Conservation (phyloP, 2,888 invertebrate genomes). For the Osedax frankpressi region DNA sequence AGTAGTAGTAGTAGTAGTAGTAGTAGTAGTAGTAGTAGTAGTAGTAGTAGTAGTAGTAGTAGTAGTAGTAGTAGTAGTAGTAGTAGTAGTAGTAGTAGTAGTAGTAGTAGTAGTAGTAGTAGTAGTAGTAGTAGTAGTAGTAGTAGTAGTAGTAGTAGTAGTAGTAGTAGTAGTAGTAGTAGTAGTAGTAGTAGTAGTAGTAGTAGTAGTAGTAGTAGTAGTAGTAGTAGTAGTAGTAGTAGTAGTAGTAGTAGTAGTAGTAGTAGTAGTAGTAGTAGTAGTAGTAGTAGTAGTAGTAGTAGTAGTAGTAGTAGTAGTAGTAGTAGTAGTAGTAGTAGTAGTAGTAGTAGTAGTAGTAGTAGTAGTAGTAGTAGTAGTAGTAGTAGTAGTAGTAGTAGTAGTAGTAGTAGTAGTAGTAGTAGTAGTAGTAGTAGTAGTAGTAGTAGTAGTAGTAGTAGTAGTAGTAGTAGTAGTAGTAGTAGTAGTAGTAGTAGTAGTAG, state of each 20-base stretch:
- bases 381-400: background rate
- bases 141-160: conserved; percentile 14
- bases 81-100: conserved; percentile 16
- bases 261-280: conserved; percentile 17
- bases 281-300: conserved; percentile 7
- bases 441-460: background rate
- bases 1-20: conserved; percentile 7
- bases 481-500: background rate
- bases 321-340: background rate
- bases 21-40: conserved; percentile 16
- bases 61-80: conserved; percentile 17
- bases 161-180: conserved; percentile 15
- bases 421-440: background rate
- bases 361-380: background rate
- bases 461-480: background rate
- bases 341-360: background rate
- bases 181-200: conserved; percentile 11
- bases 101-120: background rate
- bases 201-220: conserved; percentile 8
- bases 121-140: background rate
- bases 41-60: conserved; percentile 17
- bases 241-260: conserved; percentile 17
- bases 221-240: conserved; percentile 17
- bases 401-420: background rate
- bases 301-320: background rate